phyloP scores from a whole-genome alignment of 2,888 invertebrate genomes.

The Chesias legatella region DNA sequence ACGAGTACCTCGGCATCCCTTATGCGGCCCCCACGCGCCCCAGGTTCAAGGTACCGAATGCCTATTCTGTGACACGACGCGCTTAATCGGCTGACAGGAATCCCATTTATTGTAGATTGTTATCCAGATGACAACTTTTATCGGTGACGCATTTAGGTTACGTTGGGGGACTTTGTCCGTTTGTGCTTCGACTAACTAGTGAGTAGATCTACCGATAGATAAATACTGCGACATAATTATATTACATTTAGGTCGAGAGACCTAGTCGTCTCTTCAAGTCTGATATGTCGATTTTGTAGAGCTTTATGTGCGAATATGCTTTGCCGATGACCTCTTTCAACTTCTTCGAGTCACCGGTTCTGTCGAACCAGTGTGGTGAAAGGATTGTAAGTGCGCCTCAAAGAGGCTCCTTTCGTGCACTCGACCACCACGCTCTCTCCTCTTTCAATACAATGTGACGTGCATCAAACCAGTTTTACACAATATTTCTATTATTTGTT shows the following conservation, averaged over 20 bases:
- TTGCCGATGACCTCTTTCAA: too few relatives aligned
- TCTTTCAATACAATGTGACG: too few relatives aligned
- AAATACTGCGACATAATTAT: background rate
- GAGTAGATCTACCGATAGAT: background rate
- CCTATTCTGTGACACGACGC: conserved; percentile 31
- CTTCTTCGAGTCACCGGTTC: too few relatives aligned
- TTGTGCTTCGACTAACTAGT: background rate
- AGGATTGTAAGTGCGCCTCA: too few relatives aligned
- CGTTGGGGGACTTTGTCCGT: conserved; percentile 15
- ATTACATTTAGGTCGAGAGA: conserved; percentile 2
- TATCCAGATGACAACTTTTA: conserved; percentile 30
- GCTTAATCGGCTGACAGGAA: conserved; percentile 52
- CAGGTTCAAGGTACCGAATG: conserved; percentile 11
- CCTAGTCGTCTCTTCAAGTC: too few relatives aligned
- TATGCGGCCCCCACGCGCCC: conserved; percentile 57
- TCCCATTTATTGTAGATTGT: conserved; percentile 41
- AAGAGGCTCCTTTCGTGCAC: too few relatives aligned
- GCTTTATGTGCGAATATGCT: too few relatives aligned
- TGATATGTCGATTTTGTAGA: too few relatives aligned
- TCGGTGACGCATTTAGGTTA: conserved; percentile 19
- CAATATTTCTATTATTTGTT: too few relatives aligned
- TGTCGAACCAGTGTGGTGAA: too few relatives aligned
- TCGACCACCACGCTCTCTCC: too few relatives aligned
- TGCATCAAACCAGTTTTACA: too few relatives aligned
- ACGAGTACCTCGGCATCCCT: conserved; percentile 64